Conservation (phyloP, 2,888 invertebrate genomes). For the Drosophila austrosaltans region DNA sequence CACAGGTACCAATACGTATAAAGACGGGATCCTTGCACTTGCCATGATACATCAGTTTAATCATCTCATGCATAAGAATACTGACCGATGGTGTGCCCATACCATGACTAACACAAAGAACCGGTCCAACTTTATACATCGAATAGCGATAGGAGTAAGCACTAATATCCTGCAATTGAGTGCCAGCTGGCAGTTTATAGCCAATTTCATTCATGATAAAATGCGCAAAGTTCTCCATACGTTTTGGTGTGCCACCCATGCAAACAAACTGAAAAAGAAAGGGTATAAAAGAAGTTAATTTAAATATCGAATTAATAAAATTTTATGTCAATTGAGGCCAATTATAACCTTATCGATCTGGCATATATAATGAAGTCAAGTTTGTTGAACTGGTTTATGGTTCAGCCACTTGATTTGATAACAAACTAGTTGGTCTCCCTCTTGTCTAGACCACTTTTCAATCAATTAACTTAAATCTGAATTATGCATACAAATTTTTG, state of each 20-base stretch:
- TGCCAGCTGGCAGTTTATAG: slow-evolving; percentile 94
- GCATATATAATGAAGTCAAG: slow-evolving; percentile 23
- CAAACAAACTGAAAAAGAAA: slow-evolving; percentile 91
- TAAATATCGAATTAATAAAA: neutral
- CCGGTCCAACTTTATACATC: slow-evolving; percentile 91
- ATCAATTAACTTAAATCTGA: slow-evolving; percentile 12
- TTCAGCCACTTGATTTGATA: slow-evolving; percentile 32
- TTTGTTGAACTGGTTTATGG: slow-evolving; percentile 25
- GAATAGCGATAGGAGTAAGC: slow-evolving; percentile 96
- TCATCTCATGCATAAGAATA: slow-evolving; percentile 96
- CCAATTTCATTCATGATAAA: slow-evolving; percentile 95
- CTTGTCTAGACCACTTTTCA: slow-evolving; percentile 20
- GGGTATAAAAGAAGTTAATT: neutral
- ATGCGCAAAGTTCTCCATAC: slow-evolving; percentile 96
- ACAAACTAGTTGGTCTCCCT: slow-evolving; percentile 33
- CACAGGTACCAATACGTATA: slow-evolving; percentile 97
- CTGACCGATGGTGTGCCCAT: slow-evolving; percentile 99
- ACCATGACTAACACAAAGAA: slow-evolving; percentile 88
- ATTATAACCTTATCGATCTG: slow-evolving; percentile 1
- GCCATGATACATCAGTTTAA: slow-evolving; percentile 97
- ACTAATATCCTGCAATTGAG: slow-evolving; percentile 94
- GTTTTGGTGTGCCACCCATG: slow-evolving; percentile 97
- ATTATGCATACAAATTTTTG: slow-evolving; percentile 8
- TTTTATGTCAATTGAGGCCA: slow-evolving; percentile 6
- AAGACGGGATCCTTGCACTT: slow-evolving; percentile 94